Evolutionary conservation across 2,888 invertebrate genomes (phyloP), one percentile per base, ranked within the genome.

Genomic region (Malthinus seriepunctatus): DNA sequence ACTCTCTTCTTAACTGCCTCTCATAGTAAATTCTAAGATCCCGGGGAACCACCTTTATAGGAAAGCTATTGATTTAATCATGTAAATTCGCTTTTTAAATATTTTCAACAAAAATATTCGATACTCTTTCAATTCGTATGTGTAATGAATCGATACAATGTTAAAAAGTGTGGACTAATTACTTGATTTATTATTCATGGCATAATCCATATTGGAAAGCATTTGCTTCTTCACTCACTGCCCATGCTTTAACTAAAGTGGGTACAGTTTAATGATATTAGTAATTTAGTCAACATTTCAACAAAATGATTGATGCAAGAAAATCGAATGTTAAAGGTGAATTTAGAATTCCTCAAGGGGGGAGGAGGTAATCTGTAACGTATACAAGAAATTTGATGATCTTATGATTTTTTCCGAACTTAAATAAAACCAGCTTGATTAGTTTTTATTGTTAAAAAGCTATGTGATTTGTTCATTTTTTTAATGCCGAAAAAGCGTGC

Each of bases 161-260:
- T 42, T 42, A 23, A 42, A 42, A 42, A 49, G 53, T 47, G 47
- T 49, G 34, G 9, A n/a, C 44, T 23, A 33, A 51, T 44, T 44
- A 33, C 10, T 10, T 45, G 11, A 44, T 51, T 45, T 44, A 45
- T 51, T 34, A 51, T 51, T 51, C 33, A 51, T 23, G 31, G 7
- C 23, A 32, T 15, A 51, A 51, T 51, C 31, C 31, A 44, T 51
- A 44, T 11, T 34, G 35, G 32, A 51, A 46, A 44, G 44, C 44
- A 15, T 10, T 14, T 33, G 10, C 32, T n/a, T 42, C 15, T n/a
- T n/a, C n/a, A n/a, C n/a, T 42, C 9, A 42, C 39, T 15, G 15
- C 2, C 15, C 39, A 42, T 8, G 33, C 15, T 42, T 35, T 31
- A 23, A 10, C 32, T 14, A 23, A 51, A 42, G 15, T 42, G 23